Base-by-base conservation (phyloP, 2,113 vertebrate species). In the Cynoglossus semilaevis region DNA sequence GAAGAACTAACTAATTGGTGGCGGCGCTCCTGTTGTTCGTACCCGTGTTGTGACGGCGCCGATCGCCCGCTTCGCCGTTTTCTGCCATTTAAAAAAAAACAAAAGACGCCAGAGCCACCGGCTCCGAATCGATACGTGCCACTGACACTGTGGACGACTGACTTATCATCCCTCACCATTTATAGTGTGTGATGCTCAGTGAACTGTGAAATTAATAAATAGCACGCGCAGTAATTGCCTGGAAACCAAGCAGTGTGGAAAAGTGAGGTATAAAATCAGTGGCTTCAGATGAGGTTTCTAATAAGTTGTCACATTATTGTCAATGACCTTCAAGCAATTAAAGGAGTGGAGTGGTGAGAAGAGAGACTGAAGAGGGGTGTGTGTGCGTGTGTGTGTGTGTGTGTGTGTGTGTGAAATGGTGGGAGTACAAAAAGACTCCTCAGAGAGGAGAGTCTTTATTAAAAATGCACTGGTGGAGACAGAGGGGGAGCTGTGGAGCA, bases 181-280 rank as follows among this genome's bases (percentile, higher is more conserved):
- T 89, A 91, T 88, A 89, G 85, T 72, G 72, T 79, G 79, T 86
- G 87, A 89, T 90, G 84, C 85, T 83, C 81, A 18, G 70, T 90
- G 89, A 90, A 90, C 90, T 80, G 29, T 89, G 87, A 91, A 91
- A 92, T 90, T 89, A 90, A 92, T 91, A 91, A 90, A 91, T 90
- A 91, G 88, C 77, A 89, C 71, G 81, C 83, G 82, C 87, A 62
- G 88, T 90, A 88, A 91, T 90, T 91, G 86, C 89, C 67, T 87
- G 76, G 82, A 87, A 89, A 88, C 84, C 76, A 83, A 85, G 84
- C 51, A 60, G 69, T 86, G 83, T 87, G 85, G 83, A 57, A 79
- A 74, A 85, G 75, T 71, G 81, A 85, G 83, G 82, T 85, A 82
- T 85, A 83, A 89, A 90, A 87, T 86, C 83, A 77, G 66, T 58